Evolutionary conservation across 53 echinoderm and acorn worm species (phyloP).

Genomic region (Crossaster papposus): DNA sequence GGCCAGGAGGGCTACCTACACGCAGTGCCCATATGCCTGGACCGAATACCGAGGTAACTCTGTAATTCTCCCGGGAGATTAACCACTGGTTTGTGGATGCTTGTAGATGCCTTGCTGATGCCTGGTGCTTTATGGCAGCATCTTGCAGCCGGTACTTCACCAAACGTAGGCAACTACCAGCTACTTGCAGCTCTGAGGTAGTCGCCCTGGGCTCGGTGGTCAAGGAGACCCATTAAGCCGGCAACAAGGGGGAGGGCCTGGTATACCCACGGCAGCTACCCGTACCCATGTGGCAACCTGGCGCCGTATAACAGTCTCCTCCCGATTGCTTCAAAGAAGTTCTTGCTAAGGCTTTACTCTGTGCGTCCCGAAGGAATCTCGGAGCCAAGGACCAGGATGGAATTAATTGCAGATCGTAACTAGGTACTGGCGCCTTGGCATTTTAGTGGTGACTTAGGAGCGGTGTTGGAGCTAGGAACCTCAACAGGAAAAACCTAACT

Average conservation of each 20-base stretch:
- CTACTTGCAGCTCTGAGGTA: background rate
- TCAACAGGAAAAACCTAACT: background rate
- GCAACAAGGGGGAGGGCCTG: constrained; percentile 53
- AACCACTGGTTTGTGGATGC: background rate
- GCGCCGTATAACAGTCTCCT: background rate
- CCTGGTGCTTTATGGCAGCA: background rate
- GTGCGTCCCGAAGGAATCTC: constrained; percentile 4
- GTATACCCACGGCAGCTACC: constrained; percentile 36
- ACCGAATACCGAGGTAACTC: background rate
- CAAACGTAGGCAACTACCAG: background rate
- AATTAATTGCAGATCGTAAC: background rate
- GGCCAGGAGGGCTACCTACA: background rate
- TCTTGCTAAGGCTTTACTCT: background rate
- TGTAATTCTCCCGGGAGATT: constrained; percentile 3
- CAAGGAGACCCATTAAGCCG: constrained; percentile 1
- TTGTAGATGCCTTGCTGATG: no score
- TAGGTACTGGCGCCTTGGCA: background rate
- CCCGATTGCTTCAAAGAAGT: background rate
- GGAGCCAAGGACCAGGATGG: background rate
- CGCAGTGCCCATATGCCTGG: background rate
- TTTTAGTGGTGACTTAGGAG: background rate
- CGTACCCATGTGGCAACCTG: constrained; percentile 16
- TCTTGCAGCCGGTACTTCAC: background rate
- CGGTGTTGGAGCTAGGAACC: background rate
- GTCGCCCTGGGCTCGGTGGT: background rate